These are phyloP conservation scores for Hydropotes inermis DNA, from an alignment of 2,113 vertebrate genomes.

Conservation along the genomic window DNA sequence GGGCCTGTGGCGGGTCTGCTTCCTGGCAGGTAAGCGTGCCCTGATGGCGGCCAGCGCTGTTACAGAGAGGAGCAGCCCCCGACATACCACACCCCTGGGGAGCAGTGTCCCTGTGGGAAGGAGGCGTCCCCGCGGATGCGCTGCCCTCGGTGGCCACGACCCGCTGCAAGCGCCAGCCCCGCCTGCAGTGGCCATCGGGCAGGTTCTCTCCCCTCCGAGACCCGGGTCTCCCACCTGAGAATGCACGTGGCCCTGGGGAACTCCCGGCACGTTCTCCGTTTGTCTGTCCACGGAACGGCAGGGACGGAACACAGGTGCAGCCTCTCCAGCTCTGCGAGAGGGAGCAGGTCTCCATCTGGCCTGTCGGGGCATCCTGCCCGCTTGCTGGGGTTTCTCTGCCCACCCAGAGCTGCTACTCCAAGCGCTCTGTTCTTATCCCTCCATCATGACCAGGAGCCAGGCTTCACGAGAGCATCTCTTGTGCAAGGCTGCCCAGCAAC, in stretches of 20 bases:
- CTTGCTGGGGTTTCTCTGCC: not conserved
- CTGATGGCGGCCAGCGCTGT: accelerated
- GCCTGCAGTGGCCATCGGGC: not conserved
- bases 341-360: accelerated
- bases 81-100: no score
- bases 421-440: not conserved
- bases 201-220: accelerated
- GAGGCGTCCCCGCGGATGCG: accelerated
- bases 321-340: accelerated
- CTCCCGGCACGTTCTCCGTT: not conserved
- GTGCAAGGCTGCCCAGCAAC: accelerated
- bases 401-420: not conserved
- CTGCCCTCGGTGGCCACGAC: accelerated
- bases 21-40: constrained; percentile 86
- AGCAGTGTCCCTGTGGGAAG: not conserved
- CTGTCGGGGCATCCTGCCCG: not conserved
- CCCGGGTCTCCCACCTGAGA: not conserved
- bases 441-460: not conserved
- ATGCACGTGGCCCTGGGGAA: not conserved
- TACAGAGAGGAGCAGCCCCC: not conserved
- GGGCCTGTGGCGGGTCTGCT: constrained; percentile 96
- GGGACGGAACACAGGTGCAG: not conserved
- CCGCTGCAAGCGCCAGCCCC: not conserved
- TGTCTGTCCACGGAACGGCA: not conserved
- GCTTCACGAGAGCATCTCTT: not conserved